Evolutionary conservation across 2,797 vertebrate species (phyloP).

Genomic region (Crenuchus spilurus): DNA sequence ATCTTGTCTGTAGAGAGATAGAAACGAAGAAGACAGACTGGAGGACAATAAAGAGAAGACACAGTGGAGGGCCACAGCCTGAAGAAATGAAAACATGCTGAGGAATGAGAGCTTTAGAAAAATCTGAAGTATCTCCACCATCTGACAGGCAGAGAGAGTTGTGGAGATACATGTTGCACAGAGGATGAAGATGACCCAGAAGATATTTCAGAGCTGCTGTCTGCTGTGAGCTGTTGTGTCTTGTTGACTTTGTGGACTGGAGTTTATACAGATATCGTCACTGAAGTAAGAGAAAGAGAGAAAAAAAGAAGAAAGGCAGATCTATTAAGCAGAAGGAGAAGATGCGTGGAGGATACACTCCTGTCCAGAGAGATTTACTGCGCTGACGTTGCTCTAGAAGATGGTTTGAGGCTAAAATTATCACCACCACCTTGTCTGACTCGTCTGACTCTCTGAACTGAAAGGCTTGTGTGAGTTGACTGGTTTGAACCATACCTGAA

Average conservation of each 20-base stretch:
- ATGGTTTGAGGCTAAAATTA: not conserved
- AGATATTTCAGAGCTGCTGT: conserved; percentile 65
- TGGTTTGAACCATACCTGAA: not conserved
- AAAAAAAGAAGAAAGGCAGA: too few relatives aligned
- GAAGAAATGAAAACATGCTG: too few relatives aligned
- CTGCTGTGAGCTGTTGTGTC: conserved; percentile 23
- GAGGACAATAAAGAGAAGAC: too few relatives aligned
- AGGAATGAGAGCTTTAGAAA: not conserved
- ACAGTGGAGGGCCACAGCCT: not conserved
- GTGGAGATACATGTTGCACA: conserved; percentile 46
- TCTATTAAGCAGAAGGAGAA: too few relatives aligned
- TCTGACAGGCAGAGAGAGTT: conserved; percentile 7
- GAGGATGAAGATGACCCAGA: conserved; percentile 40
- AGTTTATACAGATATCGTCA: too few relatives aligned
- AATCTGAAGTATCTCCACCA: not conserved
- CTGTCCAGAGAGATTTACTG: conserved; percentile 9
- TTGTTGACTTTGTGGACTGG: not conserved
- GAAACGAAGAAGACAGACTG: not conserved
- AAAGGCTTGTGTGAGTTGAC: too few relatives aligned
- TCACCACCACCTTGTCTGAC: conserved; percentile 6
- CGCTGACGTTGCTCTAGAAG: not conserved
- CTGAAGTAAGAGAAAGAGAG: too few relatives aligned
- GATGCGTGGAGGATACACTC: too few relatives aligned
- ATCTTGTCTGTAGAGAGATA: conserved; percentile 25
- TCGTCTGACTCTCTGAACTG: too few relatives aligned